Base-by-base conservation (phyloP, 2,888 invertebrate species). In the Drosophila hawaiiensis region DNA sequence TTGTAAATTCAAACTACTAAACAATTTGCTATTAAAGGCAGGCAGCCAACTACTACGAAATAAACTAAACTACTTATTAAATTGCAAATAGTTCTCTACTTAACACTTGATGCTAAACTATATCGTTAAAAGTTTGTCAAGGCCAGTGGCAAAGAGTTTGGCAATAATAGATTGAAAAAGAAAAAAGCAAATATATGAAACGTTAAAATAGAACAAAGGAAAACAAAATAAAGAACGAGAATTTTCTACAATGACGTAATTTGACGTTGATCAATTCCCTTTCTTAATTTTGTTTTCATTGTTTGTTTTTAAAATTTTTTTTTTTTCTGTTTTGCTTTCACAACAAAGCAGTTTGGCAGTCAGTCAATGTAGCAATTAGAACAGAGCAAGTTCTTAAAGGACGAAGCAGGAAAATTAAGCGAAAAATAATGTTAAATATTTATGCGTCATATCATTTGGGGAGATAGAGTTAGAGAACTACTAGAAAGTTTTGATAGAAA, bases 271-370 rank as follows among this genome's bases (percentile, higher is more conserved):
- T 29, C 71, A 71, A 64, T 78, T 59, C 50, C 33, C 55, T 62
- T 71, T 64, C 31, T 63, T 63, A 60, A 49, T 50, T 58, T 25
- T 25, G 58, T 59, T 63, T 62, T 53, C 63, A 76, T 70, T 52
- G 47, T 53, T 41, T 33, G 19, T n/a, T 53, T 14, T 7, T 52
- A 0, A 0, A 50, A 49, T 19, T 65, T 41, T 22, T 28, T 53
- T 50, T 55, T 43, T 25, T 70, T 60, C 53, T 49, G 37, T n/a
- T 60, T 72, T 67, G 72, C 61, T 73, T 80, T 68, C 86, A 71
- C 86, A 76, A 89, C 85, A 91, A 91, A 91, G 91, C 90, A 89
- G 89, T 85, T 91, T 92, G 91, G 92, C 84, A 86, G 91, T 92
- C 91, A 92, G 92, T 91, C 89, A 84, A 89, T 84, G 79, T 84